These are phyloP conservation scores for Sycophila texana DNA, from an alignment of 2,888 invertebrate species.

Conservation along the genomic window DNA sequence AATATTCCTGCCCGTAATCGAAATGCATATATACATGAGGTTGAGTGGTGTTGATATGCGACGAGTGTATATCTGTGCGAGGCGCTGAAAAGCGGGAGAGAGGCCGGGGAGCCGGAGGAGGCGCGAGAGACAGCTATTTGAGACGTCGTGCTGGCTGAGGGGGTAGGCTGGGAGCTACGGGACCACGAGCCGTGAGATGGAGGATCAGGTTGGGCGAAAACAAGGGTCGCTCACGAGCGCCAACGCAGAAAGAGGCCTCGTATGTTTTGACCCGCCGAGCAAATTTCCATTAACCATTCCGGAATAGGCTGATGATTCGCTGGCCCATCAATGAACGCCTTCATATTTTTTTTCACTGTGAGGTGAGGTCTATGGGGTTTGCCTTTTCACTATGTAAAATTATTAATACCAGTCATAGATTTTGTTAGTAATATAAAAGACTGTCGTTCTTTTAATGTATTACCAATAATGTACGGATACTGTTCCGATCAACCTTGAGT, in stretches of 20 bases:
- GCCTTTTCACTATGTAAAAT: too few relatives aligned
- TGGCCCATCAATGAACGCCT: neutral
- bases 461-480: too few relatives aligned
- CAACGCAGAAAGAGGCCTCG: constrained; percentile 52
- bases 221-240: constrained; percentile 52
- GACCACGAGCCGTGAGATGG: constrained; percentile 13
- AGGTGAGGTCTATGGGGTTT: too few relatives aligned
- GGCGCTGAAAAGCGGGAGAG: constrained; percentile 23
- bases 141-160: constrained; percentile 49
- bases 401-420: too few relatives aligned
- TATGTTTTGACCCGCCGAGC: constrained; percentile 62
- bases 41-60: constrained; percentile 62
- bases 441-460: too few relatives aligned
- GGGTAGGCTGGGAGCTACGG: neutral
- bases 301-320: neutral
- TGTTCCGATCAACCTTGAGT: too few relatives aligned
- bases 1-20: constrained; percentile 65
- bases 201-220: constrained; percentile 19
- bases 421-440: too few relatives aligned
- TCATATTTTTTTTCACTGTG: too few relatives aligned
- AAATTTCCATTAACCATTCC: constrained; percentile 63
- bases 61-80: constrained; percentile 35
- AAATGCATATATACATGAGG: constrained; percentile 69
- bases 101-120: constrained; percentile 23
- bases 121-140: constrained; percentile 51